Evolutionary conservation across 2,888 invertebrate genomes (phyloP), one percentile per base, ranked within the genome.

Genomic region (Brenthis ino): DNA sequence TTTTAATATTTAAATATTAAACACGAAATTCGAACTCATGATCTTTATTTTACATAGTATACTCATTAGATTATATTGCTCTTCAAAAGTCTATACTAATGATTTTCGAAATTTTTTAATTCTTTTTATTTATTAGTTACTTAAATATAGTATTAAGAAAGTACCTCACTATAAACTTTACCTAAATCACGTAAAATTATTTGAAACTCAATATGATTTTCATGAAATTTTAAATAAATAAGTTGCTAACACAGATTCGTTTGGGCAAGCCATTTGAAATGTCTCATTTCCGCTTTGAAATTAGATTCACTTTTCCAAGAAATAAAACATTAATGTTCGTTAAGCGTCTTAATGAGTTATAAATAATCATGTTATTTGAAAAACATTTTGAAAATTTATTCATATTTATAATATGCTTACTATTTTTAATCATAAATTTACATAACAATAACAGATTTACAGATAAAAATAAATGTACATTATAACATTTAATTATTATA

Each of bases 251-350:
- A 2, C n/a, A 51, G 16, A 43, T 50, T 33, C 13, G 74, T 72
- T 67, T 68, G 65, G 67, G 67, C 64, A 71, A 69, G 68, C 68
- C 70, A 73, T 70, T 76, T 76, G 71, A 71, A 70, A 65, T 68
- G 70, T 74, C 65, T 70, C 67, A 75, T 75, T 72, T 76, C 76
- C 74, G 69, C 64, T 70, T 71, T 72, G 68, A 69, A 75, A 76
- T 74, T 71, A 71, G 69, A 72, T 74, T 70, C 69, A 67, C 67
- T 65, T 69, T 65, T 47, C 61, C 33, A 16, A 13, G 37, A 37
- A 53, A 61, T 51, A 53, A 61, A 61, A 61, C 33, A 16, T 61
- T 51, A 33, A 37, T n/a, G 6, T 50, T 61, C 61, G 61, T 61
- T 61, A 61, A 61, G 51, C 6, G 20, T 33, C 33, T 61, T 61